A percentile compares a stretch with the other conserved stretches of the same genome.
These are phyloP conservation scores for Vulpes vulpes DNA, from an alignment of 2,113 vertebrate species.

Conservation along the genomic window DNA sequence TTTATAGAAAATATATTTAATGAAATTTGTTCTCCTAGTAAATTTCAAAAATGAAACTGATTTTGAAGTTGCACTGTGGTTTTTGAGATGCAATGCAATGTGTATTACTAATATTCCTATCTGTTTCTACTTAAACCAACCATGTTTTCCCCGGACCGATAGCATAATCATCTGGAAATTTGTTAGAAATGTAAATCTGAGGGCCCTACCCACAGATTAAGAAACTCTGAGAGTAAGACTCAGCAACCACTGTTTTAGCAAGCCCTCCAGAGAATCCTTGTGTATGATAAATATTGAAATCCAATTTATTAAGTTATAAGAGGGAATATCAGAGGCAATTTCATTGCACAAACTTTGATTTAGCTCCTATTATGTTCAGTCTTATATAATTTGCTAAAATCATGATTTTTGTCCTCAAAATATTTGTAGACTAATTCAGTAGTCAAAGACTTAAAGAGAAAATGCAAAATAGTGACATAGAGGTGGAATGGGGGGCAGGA, in stretches of 20 bases:
- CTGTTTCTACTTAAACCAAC: conserved; percentile 29
- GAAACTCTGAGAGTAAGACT: neutral
- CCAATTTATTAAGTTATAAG: neutral
- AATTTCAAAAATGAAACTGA: neutral
- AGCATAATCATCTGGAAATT: neutral
- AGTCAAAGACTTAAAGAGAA: neutral
- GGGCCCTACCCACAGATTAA: neutral
- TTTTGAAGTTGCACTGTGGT: neutral
- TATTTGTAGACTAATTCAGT: neutral
- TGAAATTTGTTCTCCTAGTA: neutral
- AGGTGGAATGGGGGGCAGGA: neutral
- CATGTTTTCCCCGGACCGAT: neutral
- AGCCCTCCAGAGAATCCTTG: neutral
- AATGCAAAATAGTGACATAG: neutral
- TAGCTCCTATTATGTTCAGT: neutral
- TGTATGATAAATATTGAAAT: neutral
- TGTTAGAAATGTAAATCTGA: neutral
- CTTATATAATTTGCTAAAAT: neutral
- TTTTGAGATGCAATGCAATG: neutral
- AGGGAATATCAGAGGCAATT: neutral
- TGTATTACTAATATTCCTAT: neutral
- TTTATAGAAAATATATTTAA: conserved; percentile 23
- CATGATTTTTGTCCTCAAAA: neutral
- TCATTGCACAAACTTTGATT: neutral
- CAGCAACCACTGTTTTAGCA: neutral